These are phyloP conservation scores for Eulemur mongoz DNA, from an alignment of 2,797 vertebrate genomes.

Conservation along the genomic window DNA sequence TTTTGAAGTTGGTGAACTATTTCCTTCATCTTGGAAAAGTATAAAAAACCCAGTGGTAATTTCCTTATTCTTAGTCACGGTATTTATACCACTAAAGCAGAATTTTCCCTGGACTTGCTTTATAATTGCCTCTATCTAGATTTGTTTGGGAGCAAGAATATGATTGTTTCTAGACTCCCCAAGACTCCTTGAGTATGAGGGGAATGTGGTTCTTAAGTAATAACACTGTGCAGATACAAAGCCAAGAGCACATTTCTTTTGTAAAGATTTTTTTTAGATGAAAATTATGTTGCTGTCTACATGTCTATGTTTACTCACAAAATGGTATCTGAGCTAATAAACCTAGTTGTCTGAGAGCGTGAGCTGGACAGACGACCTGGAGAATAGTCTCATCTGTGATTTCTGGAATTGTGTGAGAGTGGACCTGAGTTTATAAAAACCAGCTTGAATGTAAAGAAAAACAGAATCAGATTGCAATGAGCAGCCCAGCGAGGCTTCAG, in stretches of 20 bases:
- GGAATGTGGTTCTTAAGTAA: slow-evolving; percentile 1
- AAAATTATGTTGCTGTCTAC: background rate
- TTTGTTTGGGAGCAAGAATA: slow-evolving; percentile 29
- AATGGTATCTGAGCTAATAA: background rate
- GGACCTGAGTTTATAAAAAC: background rate
- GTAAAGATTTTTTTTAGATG: background rate
- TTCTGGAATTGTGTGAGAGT: background rate
- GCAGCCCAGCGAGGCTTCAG: background rate
- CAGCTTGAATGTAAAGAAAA: background rate
- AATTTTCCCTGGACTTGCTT: slow-evolving; percentile 3
- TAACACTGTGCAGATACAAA: background rate
- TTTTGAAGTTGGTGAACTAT: slow-evolving; percentile 5
- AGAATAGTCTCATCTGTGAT: background rate
- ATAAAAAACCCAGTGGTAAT: background rate
- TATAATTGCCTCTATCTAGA: background rate
- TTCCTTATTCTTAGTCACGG: slow-evolving; percentile 34
- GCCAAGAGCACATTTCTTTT: slow-evolving; percentile 14
- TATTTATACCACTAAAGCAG: slow-evolving; percentile 17
- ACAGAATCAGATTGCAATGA: background rate
- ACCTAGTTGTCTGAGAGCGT: background rate
- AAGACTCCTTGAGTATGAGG: background rate
- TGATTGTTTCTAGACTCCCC: background rate
- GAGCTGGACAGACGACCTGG: background rate
- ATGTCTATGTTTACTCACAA: background rate
- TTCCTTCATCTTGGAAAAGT: slow-evolving; percentile 43